Base-by-base conservation (phyloP, 2,113 vertebrate genomes). In the Mastomys coucha region DNA sequence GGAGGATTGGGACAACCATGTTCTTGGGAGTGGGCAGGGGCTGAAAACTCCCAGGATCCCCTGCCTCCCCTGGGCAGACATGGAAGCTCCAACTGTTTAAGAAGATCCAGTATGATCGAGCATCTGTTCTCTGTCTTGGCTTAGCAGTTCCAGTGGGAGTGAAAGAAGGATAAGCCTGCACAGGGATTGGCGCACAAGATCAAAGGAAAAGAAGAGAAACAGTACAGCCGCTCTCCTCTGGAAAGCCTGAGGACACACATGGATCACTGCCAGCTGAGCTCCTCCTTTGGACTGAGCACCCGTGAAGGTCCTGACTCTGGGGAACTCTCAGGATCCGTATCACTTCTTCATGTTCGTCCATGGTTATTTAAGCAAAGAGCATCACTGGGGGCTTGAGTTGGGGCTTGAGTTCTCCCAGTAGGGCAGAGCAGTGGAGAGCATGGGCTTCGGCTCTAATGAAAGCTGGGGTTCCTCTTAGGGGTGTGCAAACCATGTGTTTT, bases 401-500 rank as follows among this genome's bases (percentile, higher is more conserved):
- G 10, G 3, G 26, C 20, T 1, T 7, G 9, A 7, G 9, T 49
- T 51, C 16, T 16, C 17, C 36, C 39, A 10, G 11, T 26, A 60
- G 86, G 31, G 10, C 2, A 10, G 36, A 22, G 2, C 0, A 7
- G 9, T 11, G 89, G 22, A 16, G 9, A 51, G 0, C 14, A 0
- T 0, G 33, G 36, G 19, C 65, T 31, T 22, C 24, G 49, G 42
- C 51, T 2, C 11, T 4, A 0, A 1, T 0, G 0, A 0, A 3
- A 4, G 53, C 31, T 10, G 36, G 42, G 11, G 5, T 13, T 16
- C 24, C n/a, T 49, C n/a, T 33, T 0, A 5, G 10, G 1, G 0
- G 3, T 3, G 1, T 12, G 8, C 49, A 2, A 53, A 7, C 4
- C 0, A 11, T 19, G 22, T 0, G n/a, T 4, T 4, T 5, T 0